Evolutionary conservation across 2,888 invertebrate genomes (phyloP), one percentile per base, ranked within the genome.

Genomic region (Sinopyrophorus schimmeli): DNA sequence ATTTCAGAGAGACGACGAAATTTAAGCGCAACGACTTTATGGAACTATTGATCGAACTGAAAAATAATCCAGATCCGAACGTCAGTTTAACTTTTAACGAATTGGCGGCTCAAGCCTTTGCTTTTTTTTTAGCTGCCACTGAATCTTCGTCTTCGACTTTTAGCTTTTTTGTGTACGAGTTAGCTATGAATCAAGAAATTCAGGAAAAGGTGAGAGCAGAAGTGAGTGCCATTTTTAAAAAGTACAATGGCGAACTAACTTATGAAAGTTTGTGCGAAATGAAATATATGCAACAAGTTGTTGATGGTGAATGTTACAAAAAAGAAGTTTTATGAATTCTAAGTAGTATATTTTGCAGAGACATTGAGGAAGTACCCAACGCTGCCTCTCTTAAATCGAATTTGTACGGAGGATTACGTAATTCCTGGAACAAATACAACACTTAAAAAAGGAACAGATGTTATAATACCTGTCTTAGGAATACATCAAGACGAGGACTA

Each of bases 11-110:
- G 50, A 62, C 68, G 17, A 72, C 72, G 48, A 67, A 74, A 1
- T 52, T 77, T 0, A 62, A 60, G 0, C 66, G 77, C 7, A 76
- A 78, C 32, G 81, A 80, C 63, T 78, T 81, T 48, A 63, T 82
- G 18, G 76, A 80, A 49, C 58, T 78, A 2, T 65, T 80, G 35
- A 43, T 65, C 5, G 54, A 58, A 37, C 38, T 66, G 6, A 64
- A 60, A 7, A 54, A 61, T 12, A 10, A 16, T 6, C n/a, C n/a
- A n/a, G n/a, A n/a, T n/a, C n/a, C n/a, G n/a, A n/a, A n/a, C n/a
- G n/a, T n/a, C n/a, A n/a, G n/a, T n/a, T 14, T 41, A 3, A 24
- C 42, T 1, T 17, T 18, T 4, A 2, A 14, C 9, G 17, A 34
- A 26, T 24, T 42, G 7, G 34, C 42, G 4, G 57, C 68, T 0